Percentiles rank a stretch among this genome's conserved stretches.
Conservation (phyloP, 2,113 vertebrate species). For the Triplophysa tibetana region DNA sequence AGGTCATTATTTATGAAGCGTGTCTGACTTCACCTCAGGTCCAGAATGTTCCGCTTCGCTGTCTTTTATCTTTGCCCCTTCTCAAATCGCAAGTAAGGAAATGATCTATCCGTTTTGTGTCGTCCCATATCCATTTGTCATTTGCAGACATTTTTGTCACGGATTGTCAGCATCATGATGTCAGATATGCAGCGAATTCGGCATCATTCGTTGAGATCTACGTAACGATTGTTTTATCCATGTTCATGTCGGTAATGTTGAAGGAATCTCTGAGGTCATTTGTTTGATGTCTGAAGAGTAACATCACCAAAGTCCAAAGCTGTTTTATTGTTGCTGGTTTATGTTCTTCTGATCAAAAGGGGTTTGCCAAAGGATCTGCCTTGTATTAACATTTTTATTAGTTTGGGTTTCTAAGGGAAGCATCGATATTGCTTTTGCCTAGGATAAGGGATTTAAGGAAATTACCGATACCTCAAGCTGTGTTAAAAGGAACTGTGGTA, state of each 20-base stretch:
- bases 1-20: slow-evolving; percentile 26
- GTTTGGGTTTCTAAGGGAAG: no score
- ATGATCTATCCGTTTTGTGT: background rate
- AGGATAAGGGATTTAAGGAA: no score
- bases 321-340: background rate
- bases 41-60: background rate
- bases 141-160: background rate
- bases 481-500: no score
- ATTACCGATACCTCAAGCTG: no score
- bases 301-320: no score
- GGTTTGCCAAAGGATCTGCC: no score
- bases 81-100: slow-evolving; percentile 11
- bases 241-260: background rate
- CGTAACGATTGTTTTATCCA: background rate
- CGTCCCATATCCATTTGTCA: slow-evolving; percentile 1
- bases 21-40: slow-evolving; percentile 2
- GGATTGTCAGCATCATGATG: background rate
- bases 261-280: background rate
- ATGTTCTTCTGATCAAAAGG: background rate
- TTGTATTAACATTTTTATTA: no score
- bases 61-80: slow-evolving; percentile 21
- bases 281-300: no score
- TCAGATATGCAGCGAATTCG: slow-evolving; percentile 7
- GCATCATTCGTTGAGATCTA: background rate
- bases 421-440: no score